Base-by-base conservation (phyloP, 2,888 invertebrate species). In the Archaeoteleia sp. region DNA sequence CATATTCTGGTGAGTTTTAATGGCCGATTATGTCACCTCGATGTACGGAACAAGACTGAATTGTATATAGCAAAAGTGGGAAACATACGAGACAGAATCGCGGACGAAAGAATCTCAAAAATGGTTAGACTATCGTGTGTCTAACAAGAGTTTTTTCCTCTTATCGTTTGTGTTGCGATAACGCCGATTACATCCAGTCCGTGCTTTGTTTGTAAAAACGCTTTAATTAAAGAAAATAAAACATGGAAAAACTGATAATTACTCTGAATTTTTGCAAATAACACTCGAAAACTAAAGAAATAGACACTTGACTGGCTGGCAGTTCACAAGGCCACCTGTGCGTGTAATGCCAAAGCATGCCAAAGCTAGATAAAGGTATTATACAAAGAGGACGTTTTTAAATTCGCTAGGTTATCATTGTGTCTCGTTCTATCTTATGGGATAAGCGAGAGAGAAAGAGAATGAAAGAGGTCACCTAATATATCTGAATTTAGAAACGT, bases 301-400 rank as follows among this genome's bases (percentile, higher is more conserved):
- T 53, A 51, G 43, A 55, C 57, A 57, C 45, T 55, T 40, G 43
- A 54, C 49, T 61, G 54, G 53, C 54, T 57, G 49, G 48, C 54
- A 40, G 40, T 37, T 27, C 49, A 51, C 70, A 70, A 70, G 72
- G 72, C 70, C 72, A 73, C 72, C 72, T 72, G 72, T 73, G 67
- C 49, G 60, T 70, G 48, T 48, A 55, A 70, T 61, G 57, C 68
- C 63, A 65, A 67, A 68, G 39, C 60, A 49, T 54, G 62, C 57
- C 62, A 61, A 66, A 62, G 42, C 49, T 48, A 54, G 34, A 46
- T 51, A n/a, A n/a, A n/a, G n/a, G n/a, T n/a, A n/a, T 49, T 63
- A 55, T 49, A 49, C 57, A 63, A 63, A 55, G 49, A 62, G 54
- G 23, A n/a, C 20, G 20, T 12, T n/a, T n/a, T n/a, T n/a, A n/a